phyloP scores from a whole-genome alignment of 2,113 vertebrate genomes.

The Synchiropus splendidus region DNA sequence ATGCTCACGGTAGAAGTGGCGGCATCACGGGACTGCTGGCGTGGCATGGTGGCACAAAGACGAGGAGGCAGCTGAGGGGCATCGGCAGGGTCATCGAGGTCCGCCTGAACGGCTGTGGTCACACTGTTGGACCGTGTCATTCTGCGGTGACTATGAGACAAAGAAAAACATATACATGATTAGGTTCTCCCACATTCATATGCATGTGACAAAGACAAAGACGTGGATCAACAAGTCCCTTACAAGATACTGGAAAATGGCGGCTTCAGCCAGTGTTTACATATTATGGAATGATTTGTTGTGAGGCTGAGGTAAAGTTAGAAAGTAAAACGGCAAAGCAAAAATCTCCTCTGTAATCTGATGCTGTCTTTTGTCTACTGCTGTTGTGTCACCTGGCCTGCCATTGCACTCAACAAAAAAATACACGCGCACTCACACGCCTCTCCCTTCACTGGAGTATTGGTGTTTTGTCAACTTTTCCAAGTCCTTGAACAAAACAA shows the following conservation, averaged over 20 bases:
- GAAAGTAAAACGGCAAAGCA: too few species aligned
- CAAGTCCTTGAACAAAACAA: constrained; percentile 19
- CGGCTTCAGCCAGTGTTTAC: too few species aligned
- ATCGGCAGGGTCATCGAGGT: constrained; percentile 53
- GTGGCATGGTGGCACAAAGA: constrained; percentile 72
- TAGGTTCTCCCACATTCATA: not conserved
- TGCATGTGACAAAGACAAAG: not conserved
- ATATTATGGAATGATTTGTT: too few species aligned
- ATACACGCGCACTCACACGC: constrained; percentile 31
- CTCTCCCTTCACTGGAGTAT: constrained; percentile 31
- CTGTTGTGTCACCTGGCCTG: too few species aligned
- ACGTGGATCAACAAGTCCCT: not conserved
- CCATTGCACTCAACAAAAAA: constrained; percentile 3
- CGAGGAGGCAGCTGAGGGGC: constrained; percentile 20
- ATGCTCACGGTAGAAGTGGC: constrained; percentile 92
- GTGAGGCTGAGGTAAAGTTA: too few species aligned
- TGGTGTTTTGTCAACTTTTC: constrained; percentile 2
- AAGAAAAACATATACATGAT: not conserved
- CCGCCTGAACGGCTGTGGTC: constrained; percentile 84
- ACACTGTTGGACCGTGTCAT: constrained; percentile 72
- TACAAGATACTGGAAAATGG: too few species aligned
- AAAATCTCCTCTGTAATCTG: too few species aligned
- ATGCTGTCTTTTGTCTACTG: too few species aligned
- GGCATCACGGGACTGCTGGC: constrained; percentile 84
- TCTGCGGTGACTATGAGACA: constrained; percentile 43